Evolutionary conservation across 2,113 vertebrate species (phyloP).

Genomic region (Amazona guildingii): DNA sequence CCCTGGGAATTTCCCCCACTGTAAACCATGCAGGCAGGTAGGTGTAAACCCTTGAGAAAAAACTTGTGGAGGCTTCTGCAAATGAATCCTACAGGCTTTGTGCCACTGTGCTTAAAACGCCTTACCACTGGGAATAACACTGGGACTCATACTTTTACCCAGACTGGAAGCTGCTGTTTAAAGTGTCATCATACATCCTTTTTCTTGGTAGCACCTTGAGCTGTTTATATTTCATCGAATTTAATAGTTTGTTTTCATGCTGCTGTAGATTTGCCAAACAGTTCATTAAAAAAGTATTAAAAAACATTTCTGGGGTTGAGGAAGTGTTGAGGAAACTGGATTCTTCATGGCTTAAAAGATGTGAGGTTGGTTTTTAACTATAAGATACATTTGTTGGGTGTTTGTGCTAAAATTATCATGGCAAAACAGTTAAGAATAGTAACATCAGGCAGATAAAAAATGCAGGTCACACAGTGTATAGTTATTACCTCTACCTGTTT

Average conservation of each 20-base stretch:
- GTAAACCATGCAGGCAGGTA: neutral
- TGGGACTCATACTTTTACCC: constrained; percentile 2
- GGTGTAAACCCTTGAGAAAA: constrained; percentile 30
- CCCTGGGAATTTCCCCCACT: constrained; percentile 30
- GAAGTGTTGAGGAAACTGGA: neutral
- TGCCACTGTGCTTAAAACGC: neutral
- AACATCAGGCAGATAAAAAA: neutral
- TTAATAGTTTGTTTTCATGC: neutral
- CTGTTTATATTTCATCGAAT: constrained; percentile 7
- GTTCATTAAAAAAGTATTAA: neutral
- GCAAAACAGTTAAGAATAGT: neutral
- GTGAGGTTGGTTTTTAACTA: neutral
- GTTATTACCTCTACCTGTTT: neutral
- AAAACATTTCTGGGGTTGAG: neutral
- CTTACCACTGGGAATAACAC: neutral
- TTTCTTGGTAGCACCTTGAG: neutral
- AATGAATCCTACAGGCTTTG: constrained; percentile 29
- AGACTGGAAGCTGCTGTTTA: neutral
- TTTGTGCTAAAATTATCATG: constrained; percentile 4
- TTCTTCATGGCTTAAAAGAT: neutral
- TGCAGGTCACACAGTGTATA: neutral
- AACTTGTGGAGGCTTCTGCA: neutral
- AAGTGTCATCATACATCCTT: neutral
- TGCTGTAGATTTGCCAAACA: neutral
- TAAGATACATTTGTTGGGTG: neutral